Evolutionary conservation across 2,113 vertebrate species (phyloP).

Genomic region (human): GRCh38 chr1:230928501-230929000

Average conservation of each 20-base stretch:
- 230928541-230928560: not conserved
- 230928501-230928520: not conserved
- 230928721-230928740: not conserved
- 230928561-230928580: not conserved
- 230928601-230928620: not conserved
- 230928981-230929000: conserved; percentile 97
- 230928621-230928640: not conserved
- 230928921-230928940: conserved; percentile 87
- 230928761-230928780: not conserved
- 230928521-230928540: not conserved
- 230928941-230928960: conserved; percentile 96
- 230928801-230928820: not conserved
- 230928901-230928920: not conserved
- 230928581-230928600: not conserved
- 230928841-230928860: not conserved
- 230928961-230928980: conserved; percentile 99
- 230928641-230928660: not conserved
- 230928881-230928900: not conserved
- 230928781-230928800: not conserved
- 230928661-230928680: not conserved
- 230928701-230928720: not conserved
- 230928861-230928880: not conserved
- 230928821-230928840: not conserved
- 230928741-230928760: not conserved
- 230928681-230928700: not conserved